A percentile compares a stretch with the other conserved stretches of the same genome.
These are phyloP conservation scores for Copidosoma floridanum DNA, from an alignment of 1,140 invertebrate genomes.

Conservation along the genomic window DNA sequence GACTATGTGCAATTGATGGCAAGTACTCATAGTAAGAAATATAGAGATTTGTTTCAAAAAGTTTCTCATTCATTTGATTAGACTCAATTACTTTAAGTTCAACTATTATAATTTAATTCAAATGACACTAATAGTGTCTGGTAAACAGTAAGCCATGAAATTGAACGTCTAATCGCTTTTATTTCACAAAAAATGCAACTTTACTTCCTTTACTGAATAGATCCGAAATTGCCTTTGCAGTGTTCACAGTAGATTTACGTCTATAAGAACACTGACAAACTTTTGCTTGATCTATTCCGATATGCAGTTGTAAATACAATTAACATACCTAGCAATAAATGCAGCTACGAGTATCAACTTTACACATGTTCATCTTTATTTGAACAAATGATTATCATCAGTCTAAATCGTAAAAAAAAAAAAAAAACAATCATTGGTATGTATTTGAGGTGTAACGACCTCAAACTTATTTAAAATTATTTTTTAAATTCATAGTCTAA, in stretches of 20 bases:
- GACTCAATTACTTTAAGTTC: neutral
- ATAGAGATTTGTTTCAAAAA: conserved; percentile 7
- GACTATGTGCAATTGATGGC: too few relatives aligned
- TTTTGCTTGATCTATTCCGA: neutral
- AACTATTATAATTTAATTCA: too few relatives aligned
- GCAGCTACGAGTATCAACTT: neutral
- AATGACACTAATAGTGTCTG: too few relatives aligned
- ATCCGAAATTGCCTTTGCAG: neutral
- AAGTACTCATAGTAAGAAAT: conserved; percentile 1
- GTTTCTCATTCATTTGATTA: neutral
- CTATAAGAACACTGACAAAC: neutral
- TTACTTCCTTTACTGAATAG: neutral
- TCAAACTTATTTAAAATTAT: neutral
- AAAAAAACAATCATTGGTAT: conserved; percentile 14
- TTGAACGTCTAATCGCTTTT: too few relatives aligned
- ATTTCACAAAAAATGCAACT: too few relatives aligned
- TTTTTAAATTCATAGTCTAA: conserved; percentile 46
- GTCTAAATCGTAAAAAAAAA: conserved; percentile 15
- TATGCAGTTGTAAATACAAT: neutral
- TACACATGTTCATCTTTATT: conserved; percentile 3
- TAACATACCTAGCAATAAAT: neutral
- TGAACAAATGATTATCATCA: conserved; percentile 6
- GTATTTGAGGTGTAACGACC: neutral
- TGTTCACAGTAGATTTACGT: neutral
- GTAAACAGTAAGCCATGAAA: too few relatives aligned